phyloP scores from a whole-genome alignment of 2,797 vertebrate genomes.

The Xenops minutus region DNA sequence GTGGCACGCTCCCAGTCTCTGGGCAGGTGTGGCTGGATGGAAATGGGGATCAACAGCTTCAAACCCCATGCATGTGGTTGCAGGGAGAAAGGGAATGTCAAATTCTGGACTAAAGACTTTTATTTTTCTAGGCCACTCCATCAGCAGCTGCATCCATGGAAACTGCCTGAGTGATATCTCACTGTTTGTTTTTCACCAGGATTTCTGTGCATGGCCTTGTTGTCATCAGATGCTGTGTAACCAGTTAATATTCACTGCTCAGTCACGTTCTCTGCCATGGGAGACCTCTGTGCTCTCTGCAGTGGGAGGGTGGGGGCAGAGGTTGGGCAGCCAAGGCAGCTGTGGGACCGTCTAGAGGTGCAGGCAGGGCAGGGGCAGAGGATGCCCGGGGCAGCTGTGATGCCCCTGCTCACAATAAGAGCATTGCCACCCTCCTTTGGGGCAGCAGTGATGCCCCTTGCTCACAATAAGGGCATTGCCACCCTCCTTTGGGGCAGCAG shows the following conservation, averaged over 20 bases:
- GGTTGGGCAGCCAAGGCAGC: background rate
- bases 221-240: background rate
- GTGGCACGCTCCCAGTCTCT: background rate
- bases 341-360: accelerated
- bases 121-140: background rate
- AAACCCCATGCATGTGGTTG: accelerated
- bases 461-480: background rate
- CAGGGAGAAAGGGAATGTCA: background rate
- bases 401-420: background rate
- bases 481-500: background rate
- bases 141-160: background rate
- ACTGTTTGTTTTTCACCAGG: background rate
- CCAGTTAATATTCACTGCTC: background rate
- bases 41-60: background rate
- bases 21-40: background rate
- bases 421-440: background rate
- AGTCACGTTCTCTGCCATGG: accelerated
- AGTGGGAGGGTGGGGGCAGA: accelerated
- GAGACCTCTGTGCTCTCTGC: accelerated
- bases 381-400: background rate
- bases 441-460: background rate
- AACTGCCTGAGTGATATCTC: background rate
- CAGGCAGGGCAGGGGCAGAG: background rate
- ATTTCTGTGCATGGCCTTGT: accelerated
- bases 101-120: background rate